Conservation (phyloP, 1,140 invertebrate genomes). For the Drosophila sproati region DNA sequence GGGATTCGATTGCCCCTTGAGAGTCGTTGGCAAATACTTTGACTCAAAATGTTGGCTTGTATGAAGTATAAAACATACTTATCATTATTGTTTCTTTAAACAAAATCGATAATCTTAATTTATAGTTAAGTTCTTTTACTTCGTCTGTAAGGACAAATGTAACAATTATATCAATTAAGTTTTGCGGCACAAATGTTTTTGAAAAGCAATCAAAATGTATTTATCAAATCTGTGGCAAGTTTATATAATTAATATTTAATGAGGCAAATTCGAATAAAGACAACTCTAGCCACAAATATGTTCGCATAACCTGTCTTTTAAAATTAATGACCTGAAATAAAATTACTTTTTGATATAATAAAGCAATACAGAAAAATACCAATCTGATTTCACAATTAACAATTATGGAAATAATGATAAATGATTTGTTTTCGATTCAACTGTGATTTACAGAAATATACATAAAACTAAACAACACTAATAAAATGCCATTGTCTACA, state of each 20-base stretch:
- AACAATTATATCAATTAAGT: neutral
- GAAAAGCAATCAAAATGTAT: neutral
- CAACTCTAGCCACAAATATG: neutral
- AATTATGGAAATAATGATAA: neutral
- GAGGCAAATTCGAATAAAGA: neutral
- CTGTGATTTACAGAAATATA: neutral
- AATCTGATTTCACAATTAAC: neutral
- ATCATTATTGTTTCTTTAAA: too few species aligned
- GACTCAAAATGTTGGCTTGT: neutral
- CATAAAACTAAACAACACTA: too few species aligned
- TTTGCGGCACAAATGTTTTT: neutral
- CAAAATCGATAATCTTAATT: too few species aligned
- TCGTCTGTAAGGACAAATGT: too few species aligned
- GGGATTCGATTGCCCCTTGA: neutral
- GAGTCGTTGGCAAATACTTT: neutral
- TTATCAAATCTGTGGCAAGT: slow-evolving; percentile 7
- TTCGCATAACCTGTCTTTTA: neutral
- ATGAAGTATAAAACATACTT: neutral
- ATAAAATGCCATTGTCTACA: too few species aligned
- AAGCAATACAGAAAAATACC: neutral
- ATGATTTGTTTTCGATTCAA: neutral
- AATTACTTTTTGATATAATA: neutral
- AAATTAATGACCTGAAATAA: neutral
- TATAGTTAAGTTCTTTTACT: too few species aligned
- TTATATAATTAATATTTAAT: slow-evolving; percentile 17